A percentile compares a stretch with the other conserved stretches of the same genome.
Conservation (phyloP, 2,113 vertebrate genomes). For the Cyanistes caeruleus region DNA sequence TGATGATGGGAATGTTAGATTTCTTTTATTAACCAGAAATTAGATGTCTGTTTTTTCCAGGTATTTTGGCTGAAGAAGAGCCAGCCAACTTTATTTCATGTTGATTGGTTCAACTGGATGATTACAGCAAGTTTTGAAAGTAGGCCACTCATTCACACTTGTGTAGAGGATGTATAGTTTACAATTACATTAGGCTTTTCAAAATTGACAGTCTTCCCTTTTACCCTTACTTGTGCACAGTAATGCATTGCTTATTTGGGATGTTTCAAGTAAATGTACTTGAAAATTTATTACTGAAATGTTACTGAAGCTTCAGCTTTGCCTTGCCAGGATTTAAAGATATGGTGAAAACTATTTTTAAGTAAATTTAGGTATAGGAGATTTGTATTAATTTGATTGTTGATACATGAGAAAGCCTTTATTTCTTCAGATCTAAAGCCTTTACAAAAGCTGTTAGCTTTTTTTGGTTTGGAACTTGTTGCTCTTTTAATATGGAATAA, state of each 20-base stretch:
- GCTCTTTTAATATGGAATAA: neutral
- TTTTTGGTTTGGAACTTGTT: neutral
- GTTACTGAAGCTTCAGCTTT: neutral
- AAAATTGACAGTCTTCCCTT: neutral
- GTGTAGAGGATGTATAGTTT: no score
- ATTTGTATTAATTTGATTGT: neutral
- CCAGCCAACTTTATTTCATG: neutral
- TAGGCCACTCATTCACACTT: neutral
- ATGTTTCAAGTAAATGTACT: neutral
- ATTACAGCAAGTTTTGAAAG: neutral
- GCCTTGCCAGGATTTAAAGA: neutral
- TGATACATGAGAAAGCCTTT: neutral
- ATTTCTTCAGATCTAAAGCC: neutral
- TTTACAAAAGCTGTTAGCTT: neutral
- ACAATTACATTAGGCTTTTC: neutral
- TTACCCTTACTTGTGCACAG: neutral
- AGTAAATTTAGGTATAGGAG: neutral
- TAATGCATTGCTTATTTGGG: neutral
- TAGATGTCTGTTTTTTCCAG: neutral
- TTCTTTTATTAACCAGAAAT: neutral
- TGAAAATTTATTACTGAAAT: neutral
- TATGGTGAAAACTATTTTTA: neutral
- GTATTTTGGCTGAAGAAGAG: neutral
- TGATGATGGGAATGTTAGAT: neutral
- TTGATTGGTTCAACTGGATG: neutral